phyloP scores from a whole-genome alignment of 2,888 invertebrate species.

The Linyphia triangularis region DNA sequence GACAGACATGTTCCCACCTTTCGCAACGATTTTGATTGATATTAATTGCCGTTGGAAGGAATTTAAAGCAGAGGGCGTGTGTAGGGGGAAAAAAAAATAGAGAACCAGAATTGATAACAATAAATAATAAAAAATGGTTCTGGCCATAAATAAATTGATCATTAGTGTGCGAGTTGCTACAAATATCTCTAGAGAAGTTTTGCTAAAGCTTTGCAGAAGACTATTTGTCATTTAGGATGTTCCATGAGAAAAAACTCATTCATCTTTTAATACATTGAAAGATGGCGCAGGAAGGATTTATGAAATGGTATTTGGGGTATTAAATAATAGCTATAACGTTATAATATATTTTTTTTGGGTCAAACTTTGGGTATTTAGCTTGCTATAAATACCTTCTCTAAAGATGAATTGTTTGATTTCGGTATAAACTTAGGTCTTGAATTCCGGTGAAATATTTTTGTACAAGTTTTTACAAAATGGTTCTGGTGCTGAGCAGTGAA shows the following conservation, averaged over 20 bases:
- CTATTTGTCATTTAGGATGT: slow-evolving; percentile 57
- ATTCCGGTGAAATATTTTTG: no score
- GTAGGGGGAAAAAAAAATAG: slow-evolving; percentile 32
- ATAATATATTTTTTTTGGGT: no score
- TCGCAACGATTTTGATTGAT: slow-evolving; percentile 66
- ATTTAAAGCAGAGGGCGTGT: slow-evolving; percentile 61
- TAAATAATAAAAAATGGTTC: slow-evolving; percentile 48
- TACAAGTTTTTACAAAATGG: no score
- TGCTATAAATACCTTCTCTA: no score
- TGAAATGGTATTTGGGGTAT: background rate
- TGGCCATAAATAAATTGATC: slow-evolving; percentile 66
- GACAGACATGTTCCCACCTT: slow-evolving; percentile 70
- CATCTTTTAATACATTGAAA: slow-evolving; percentile 28
- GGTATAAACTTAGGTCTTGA: no score
- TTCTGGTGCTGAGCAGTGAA: no score
- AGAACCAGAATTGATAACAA: slow-evolving; percentile 59
- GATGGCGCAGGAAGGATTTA: background rate
- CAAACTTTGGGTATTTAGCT: no score
- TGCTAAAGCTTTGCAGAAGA: slow-evolving; percentile 26
- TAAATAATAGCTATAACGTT: no score
- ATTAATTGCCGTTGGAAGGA: slow-evolving; percentile 67
- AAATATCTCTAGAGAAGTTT: slow-evolving; percentile 52
- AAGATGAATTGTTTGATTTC: no score
- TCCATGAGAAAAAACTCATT: slow-evolving; percentile 12
- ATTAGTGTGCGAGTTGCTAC: slow-evolving; percentile 55